Evolutionary conservation across 2,888 invertebrate genomes (phyloP).

Genomic region (Acrobasis suavella): DNA sequence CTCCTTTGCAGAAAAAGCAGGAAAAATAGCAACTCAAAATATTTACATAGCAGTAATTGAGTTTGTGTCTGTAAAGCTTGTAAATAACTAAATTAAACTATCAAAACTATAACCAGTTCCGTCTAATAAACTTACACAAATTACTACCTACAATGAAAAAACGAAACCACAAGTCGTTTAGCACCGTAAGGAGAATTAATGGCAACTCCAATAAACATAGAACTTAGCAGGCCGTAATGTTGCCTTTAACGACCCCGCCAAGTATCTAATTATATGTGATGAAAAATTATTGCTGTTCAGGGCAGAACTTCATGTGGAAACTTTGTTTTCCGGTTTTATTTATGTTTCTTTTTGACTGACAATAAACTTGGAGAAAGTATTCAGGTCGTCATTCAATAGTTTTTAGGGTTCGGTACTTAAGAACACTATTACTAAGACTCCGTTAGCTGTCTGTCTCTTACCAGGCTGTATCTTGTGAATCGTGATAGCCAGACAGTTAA

Average conservation of each 20-base stretch:
- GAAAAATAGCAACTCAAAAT: too few species aligned
- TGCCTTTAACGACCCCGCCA: conserved; percentile 28
- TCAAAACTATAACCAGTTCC: conserved; percentile 7
- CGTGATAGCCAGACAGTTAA: too few species aligned
- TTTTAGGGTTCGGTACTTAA: too few species aligned
- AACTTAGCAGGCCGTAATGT: conserved; percentile 30
- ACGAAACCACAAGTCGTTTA: conserved; percentile 25
- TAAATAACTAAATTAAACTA: not conserved
- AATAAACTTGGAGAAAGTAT: not conserved
- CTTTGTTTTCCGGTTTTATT: not conserved
- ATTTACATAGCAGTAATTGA: too few species aligned
- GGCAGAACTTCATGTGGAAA: conserved; percentile 2
- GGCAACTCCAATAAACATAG: conserved; percentile 30
- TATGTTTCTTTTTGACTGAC: not conserved
- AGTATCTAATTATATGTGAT: conserved; percentile 34
- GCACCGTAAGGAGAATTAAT: conserved; percentile 28
- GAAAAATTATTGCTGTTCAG: conserved; percentile 29
- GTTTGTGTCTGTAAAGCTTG: too few species aligned
- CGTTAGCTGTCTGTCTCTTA: too few species aligned
- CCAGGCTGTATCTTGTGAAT: too few species aligned
- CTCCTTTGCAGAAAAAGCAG: too few species aligned
- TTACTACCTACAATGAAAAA: conserved; percentile 18
- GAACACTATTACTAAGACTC: too few species aligned
- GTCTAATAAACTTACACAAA: conserved; percentile 10
- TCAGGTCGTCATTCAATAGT: too few species aligned